Evolutionary conservation across 2,113 vertebrate genomes (phyloP).

Genomic region (Neotragus moschatus): DNA sequence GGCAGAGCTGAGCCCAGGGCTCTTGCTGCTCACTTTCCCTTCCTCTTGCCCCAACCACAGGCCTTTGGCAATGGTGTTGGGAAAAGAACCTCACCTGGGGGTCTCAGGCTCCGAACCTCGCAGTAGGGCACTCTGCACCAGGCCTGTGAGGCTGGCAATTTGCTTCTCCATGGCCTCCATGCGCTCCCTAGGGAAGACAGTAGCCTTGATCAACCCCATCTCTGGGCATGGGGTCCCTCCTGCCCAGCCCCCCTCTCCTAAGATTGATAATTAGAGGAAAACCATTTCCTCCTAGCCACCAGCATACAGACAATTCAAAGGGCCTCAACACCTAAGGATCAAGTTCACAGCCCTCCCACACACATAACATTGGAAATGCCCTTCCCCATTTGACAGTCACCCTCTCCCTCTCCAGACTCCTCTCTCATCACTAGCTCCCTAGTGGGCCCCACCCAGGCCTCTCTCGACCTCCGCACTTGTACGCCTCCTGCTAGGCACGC

Average conservation of each 20-base stretch:
- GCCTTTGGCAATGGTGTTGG: background rate
- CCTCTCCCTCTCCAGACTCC: background rate
- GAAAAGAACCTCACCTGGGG: slow-evolving; percentile 82
- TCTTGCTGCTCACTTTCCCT: background rate
- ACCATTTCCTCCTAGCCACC: background rate
- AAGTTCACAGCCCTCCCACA: background rate
- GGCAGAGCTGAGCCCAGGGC: background rate
- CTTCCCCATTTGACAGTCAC: background rate
- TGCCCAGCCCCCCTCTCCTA: background rate
- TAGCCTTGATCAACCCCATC: background rate
- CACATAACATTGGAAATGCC: background rate
- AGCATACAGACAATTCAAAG: background rate
- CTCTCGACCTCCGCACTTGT: background rate
- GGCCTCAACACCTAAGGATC: background rate
- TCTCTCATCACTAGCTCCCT: background rate
- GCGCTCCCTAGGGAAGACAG: slow-evolving; percentile 84
- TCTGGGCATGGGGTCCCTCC: background rate
- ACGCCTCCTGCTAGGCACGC: background rate
- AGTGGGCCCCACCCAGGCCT: background rate
- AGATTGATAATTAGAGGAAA: background rate
- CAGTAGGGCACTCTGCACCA: slow-evolving; percentile 96
- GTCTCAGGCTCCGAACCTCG: slow-evolving; percentile 93
- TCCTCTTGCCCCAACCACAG: background rate
- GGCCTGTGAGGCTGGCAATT: slow-evolving; percentile 96
- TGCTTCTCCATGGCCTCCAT: slow-evolving; percentile 99